phyloP scores from a whole-genome alignment of 2,888 invertebrate genomes.

The Arrhopalites spinosus region DNA sequence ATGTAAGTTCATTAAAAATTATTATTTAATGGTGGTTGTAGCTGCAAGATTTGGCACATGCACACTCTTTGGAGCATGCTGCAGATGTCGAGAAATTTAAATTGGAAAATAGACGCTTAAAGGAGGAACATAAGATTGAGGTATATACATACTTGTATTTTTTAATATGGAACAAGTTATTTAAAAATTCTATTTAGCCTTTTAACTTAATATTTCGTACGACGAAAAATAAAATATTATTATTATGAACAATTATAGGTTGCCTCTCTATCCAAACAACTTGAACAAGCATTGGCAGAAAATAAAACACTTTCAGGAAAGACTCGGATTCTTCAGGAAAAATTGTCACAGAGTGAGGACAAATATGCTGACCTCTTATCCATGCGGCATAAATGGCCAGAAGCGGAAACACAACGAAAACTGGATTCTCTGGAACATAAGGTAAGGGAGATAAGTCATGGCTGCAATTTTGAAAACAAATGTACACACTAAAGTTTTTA shows the following conservation, averaged over 20 bases:
- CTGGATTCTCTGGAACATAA: constrained; percentile 23
- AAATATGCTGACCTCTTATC: constrained; percentile 3
- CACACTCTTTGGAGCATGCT: not conserved
- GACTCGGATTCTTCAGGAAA: constrained; percentile 16
- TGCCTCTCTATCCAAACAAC: not conserved
- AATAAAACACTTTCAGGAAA: not conserved
- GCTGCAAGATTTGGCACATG: constrained; percentile 9
- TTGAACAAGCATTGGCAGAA: not conserved
- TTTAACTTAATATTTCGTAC: not conserved
- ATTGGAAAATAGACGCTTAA: constrained; percentile 5
- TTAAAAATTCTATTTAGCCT: not conserved
- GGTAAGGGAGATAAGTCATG: constrained; percentile 10
- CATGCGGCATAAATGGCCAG: constrained; percentile 13
- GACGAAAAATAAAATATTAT: not conserved
- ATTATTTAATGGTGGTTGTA: not conserved
- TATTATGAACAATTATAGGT: not conserved
- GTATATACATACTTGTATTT: constrained; percentile 18
- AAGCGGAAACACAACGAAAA: constrained; percentile 6
- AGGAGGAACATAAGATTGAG: constrained; percentile 27
- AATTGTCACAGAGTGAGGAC: constrained; percentile 8
- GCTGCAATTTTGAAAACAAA: not conserved
- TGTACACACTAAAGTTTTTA: not conserved
- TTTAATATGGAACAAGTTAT: no score
- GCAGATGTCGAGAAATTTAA: constrained; percentile 6
- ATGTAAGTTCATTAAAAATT: no score